Evolutionary conservation across 2,113 vertebrate genomes (phyloP).

Genomic region (Glareola pratincola): DNA sequence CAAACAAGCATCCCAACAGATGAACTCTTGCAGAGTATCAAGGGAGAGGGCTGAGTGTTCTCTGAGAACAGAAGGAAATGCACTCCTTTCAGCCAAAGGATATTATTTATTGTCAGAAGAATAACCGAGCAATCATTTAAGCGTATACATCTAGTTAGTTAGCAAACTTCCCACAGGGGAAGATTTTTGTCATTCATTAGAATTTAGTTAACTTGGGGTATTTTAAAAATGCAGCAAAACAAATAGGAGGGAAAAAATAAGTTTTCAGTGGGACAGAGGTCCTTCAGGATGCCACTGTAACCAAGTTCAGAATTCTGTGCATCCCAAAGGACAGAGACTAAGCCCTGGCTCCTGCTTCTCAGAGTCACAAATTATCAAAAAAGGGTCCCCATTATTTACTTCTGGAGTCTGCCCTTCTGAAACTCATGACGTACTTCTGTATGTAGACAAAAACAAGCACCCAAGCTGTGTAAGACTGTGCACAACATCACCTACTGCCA

Average conservation of each 20-base stretch:
- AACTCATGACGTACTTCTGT: not conserved
- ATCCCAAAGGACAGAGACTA: not conserved
- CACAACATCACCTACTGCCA: accelerated
- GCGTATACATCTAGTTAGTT: not conserved
- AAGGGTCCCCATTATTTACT: not conserved
- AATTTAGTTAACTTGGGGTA: not conserved
- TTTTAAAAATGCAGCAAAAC: not conserved
- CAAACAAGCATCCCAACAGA: not conserved
- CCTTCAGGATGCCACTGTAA: not conserved
- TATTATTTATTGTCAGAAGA: not conserved
- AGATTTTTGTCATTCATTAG: not conserved
- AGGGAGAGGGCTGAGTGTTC: not conserved
- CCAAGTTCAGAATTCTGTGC: not conserved
- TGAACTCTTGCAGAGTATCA: not conserved
- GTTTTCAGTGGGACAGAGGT: not conserved
- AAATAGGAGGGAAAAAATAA: not conserved
- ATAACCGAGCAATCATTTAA: not conserved
- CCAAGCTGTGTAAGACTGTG: not conserved
- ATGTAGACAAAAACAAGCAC: not conserved
- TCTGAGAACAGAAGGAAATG: not conserved
- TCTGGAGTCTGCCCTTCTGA: not conserved
- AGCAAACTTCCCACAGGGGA: not conserved
- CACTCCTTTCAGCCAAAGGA: not conserved
- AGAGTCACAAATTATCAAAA: not conserved
- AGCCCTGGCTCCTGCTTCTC: not conserved